phyloP scores from a whole-genome alignment of 1,140 invertebrate species.

The Ostrea edulis region DNA sequence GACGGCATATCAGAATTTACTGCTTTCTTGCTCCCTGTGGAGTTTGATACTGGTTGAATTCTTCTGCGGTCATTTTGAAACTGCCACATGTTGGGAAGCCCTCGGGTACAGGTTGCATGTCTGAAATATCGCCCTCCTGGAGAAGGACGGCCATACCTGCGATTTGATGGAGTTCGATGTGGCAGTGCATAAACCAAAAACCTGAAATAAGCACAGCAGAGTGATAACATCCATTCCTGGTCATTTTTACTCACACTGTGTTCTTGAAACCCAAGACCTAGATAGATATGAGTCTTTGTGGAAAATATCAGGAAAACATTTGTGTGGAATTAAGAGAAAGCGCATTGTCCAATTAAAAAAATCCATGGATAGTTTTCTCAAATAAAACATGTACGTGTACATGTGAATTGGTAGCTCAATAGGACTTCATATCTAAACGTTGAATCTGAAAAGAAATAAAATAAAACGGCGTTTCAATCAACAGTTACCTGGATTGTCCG shows the following conservation, averaged over 20 bases:
- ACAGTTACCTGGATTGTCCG: slow-evolving; percentile 52
- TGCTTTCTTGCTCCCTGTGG: not conserved
- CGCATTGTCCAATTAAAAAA: too few relatives aligned
- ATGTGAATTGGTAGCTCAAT: too few relatives aligned
- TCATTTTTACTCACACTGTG: too few relatives aligned
- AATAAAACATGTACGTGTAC: too few relatives aligned
- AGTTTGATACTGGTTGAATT: not conserved
- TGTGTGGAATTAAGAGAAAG: too few relatives aligned
- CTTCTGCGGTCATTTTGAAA: not conserved
- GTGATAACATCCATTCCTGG: too few relatives aligned
- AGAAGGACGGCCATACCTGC: slow-evolving; percentile 55
- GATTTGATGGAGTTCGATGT: slow-evolving; percentile 54
- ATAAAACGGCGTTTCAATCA: not conserved
- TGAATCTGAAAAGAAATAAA: too few relatives aligned
- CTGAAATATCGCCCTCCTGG: slow-evolving; percentile 44
- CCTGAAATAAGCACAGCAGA: slow-evolving; percentile 3
- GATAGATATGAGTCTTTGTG: too few relatives aligned
- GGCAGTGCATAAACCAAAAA: slow-evolving; percentile 58
- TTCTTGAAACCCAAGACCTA: too few relatives aligned
- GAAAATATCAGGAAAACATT: too few relatives aligned
- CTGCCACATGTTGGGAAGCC: slow-evolving; percentile 49
- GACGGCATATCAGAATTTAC: not conserved
- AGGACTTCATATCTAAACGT: too few relatives aligned
- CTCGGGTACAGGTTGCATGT: slow-evolving; percentile 30
- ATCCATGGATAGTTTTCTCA: too few relatives aligned